Evolutionary conservation across 2,113 vertebrate genomes (phyloP), one percentile per base, ranked within the genome.

Genomic region (Microtus oregoni): DNA sequence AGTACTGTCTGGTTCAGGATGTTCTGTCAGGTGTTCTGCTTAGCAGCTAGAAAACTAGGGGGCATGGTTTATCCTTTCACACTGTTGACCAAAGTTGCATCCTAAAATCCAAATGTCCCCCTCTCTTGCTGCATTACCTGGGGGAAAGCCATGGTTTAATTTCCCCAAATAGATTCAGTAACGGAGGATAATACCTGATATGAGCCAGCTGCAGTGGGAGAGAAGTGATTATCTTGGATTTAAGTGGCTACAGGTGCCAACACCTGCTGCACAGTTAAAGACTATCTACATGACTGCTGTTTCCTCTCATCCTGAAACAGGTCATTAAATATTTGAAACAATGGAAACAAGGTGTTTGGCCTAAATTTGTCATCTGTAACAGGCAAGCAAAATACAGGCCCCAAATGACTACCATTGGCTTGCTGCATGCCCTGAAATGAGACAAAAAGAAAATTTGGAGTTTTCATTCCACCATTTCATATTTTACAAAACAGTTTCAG

Each of bases 161-260:
- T 30, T 61, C 52, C 22, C 85, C 87, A 35, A 87, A 58, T 70
- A 89, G 93, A 68, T 92, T 86, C 35, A 22, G 19, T 70, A 50
- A 92, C 83, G 61, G 52, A 20, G 14, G 73, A 30, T 65, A 85
- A 1, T 11, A 6, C 75, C 94, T 83, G 67, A 35, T 77, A 63
- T 17, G 44, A 73, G 65, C 30, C 63, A 92, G 50, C 63, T 95
- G 88, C 65, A 82, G n/a, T 95, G 81, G 90, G 86, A 77, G 67
- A 47, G 41, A 92, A 65, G 91, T 77, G 55, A 61, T 65, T 55
- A 14, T 72, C 90, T 96, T 96, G 63, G 93, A 95, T 95, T 96
- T 86, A 83, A 78, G 22, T 1, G 35, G 7, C 0, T 17, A 5
- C 44, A 79, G 52, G 79, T 44, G 70, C 89, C 50, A 82, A 96